A percentile compares a stretch with the other conserved stretches of the same genome.
Evolutionary conservation across 1,140 invertebrate species (phyloP).

Genomic region (Papilio machaon): DNA sequence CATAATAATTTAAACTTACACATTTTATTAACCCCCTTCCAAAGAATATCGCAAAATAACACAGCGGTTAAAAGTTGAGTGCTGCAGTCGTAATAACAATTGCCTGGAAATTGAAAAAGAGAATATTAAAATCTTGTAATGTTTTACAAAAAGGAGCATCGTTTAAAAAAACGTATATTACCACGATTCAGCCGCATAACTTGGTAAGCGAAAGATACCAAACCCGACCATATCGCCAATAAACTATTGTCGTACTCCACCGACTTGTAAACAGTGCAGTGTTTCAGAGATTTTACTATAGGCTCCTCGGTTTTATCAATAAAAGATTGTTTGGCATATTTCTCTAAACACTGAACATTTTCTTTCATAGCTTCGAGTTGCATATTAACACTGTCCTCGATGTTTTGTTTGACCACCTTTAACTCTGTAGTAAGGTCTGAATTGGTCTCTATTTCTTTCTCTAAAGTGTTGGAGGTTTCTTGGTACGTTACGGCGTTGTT

Average conservation of each 20-base stretch:
- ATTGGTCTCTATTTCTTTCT: slow-evolving; percentile 43
- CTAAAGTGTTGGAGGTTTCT: slow-evolving; percentile 49
- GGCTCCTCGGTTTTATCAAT: slow-evolving; percentile 44
- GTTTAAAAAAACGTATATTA: slow-evolving; percentile 41
- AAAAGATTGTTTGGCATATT: slow-evolving; percentile 50
- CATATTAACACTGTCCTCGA: slow-evolving; percentile 59
- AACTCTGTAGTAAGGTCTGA: slow-evolving; percentile 50
- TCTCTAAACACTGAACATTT: slow-evolving; percentile 59
- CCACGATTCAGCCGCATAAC: slow-evolving; percentile 66
- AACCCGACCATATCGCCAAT: slow-evolving; percentile 59
- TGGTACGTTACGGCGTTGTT: slow-evolving; percentile 45
- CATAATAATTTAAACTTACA: slow-evolving; percentile 57
- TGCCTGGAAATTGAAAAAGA: slow-evolving; percentile 55
- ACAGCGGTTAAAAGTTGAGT: slow-evolving; percentile 71
- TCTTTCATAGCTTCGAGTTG: slow-evolving; percentile 61
- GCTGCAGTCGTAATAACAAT: slow-evolving; percentile 71
- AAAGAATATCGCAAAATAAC: slow-evolving; percentile 65
- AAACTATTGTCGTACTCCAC: slow-evolving; percentile 50
- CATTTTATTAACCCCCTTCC: slow-evolving; percentile 63
- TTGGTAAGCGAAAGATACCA: slow-evolving; percentile 71
- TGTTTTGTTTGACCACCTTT: slow-evolving; percentile 49
- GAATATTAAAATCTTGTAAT: neutral
- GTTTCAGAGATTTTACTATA: slow-evolving; percentile 41
- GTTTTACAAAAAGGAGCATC: neutral
- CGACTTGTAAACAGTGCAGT: slow-evolving; percentile 17